Evolutionary conservation across 2,888 invertebrate genomes (phyloP).

Genomic region (Epistrophe eligans): DNA sequence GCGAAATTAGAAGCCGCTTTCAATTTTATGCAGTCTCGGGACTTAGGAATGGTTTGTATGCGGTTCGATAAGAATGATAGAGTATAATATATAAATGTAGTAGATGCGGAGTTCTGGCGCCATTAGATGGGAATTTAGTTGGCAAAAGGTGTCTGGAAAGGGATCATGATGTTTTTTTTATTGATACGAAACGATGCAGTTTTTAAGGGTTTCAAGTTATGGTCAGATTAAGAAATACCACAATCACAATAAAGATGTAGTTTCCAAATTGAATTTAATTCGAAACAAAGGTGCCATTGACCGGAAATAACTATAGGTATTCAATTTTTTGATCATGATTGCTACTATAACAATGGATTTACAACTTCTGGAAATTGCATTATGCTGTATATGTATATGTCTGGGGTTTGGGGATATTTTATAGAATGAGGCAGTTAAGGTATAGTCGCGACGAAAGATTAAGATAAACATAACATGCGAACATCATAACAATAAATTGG

Average conservation of each 20-base stretch:
- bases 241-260: neutral
- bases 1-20: constrained; percentile 50
- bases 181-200: constrained; percentile 60
- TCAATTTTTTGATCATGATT: constrained; percentile 37
- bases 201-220: constrained; percentile 49
- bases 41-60: neutral
- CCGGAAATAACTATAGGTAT: constrained; percentile 33
- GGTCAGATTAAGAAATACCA: constrained; percentile 27
- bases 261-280: constrained; percentile 28
- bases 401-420: neutral
- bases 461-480: neutral
- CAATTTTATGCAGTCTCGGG: constrained; percentile 36
- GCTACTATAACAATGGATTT: constrained; percentile 8
- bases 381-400: neutral
- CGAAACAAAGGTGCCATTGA: constrained; percentile 28
- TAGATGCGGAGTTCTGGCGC: constrained; percentile 58
- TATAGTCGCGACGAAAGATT: constrained; percentile 7
- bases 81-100: neutral
- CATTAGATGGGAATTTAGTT: constrained; percentile 23
- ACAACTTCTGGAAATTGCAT: neutral
- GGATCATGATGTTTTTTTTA: constrained; percentile 23
- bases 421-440: neutral
- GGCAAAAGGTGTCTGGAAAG: constrained; percentile 42
- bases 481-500: neutral
- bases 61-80: constrained; percentile 32